Base-by-base conservation (phyloP, 2,797 vertebrate species). In the Zonotrichia albicollis region DNA sequence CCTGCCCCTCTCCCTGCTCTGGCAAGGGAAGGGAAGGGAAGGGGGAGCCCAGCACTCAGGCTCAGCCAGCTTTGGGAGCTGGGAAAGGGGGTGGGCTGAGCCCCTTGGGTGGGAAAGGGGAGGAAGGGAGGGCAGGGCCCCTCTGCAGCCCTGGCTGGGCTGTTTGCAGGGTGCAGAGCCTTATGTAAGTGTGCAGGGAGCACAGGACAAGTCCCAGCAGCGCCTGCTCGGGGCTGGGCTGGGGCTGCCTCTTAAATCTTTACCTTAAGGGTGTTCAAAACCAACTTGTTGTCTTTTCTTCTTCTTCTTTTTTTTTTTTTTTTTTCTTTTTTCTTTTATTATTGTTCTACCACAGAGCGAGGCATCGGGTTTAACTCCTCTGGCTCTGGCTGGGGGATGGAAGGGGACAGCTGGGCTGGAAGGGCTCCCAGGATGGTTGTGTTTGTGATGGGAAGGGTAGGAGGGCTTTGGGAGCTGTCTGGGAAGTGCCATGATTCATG, bases 261-360 rank as follows among this genome's bases (percentile, higher is more conserved):
- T 94, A 86, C 89, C 94, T 96, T 60, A 58, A 78, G 85, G 90
- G 65, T 87, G 77, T 91, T 95, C 81, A 86, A 80, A 86, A 77
- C 4, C 40, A 46, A 77, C 73, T 43, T 46, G 45, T 67, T 84
- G 60, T 50, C 64, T 89, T 73, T 26, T 77, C 6, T 68, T 60
- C 2, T 36, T 26, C 3, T 30, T 23, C 5, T 30, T 51, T 23
- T 36, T 8, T 10, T 11, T 8, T 10, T 11, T 7, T 26, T 7
- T 7, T 21, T 25, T 7, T 13, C 14, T 9, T 12, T 9, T n/a
- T 10, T 6, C 50, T 30, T 26, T 68, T 32, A 4, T 46, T 73
- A 22, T 60, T 32, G 19, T 38, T 30, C 61, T 34, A 5, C 77
- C 60, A 21, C 43, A 40, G 61, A 25, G 23, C 2, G 38, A 86